Conservation (phyloP, 2,113 vertebrate species). For the Xyliphius kryptos region DNA sequence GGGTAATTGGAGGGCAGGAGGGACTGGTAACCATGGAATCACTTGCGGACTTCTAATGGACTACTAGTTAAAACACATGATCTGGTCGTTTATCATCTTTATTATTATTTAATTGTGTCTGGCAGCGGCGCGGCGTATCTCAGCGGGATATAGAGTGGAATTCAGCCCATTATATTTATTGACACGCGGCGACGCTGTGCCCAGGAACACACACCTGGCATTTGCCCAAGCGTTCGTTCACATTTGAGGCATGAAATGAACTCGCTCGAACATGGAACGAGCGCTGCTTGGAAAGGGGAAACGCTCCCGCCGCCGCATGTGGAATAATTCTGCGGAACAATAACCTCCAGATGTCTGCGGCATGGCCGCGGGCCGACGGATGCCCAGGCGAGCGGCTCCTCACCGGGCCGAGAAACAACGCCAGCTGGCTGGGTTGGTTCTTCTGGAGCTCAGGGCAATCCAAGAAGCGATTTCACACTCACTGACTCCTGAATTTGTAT, state of each 20-base stretch:
- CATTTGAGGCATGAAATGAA: slow-evolving; percentile 27
- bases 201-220: too few species aligned
- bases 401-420: slow-evolving; percentile 48
- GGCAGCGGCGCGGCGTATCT: neutral
- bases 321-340: slow-evolving; percentile 26
- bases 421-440: slow-evolving; percentile 60
- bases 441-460: slow-evolving; percentile 51
- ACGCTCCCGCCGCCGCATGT: slow-evolving; percentile 33
- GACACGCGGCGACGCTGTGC: neutral
- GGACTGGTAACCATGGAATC: slow-evolving; percentile 7
- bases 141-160: slow-evolving; percentile 1
- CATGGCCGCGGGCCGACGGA: too few species aligned
- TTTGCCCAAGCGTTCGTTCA: too few species aligned
- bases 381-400: slow-evolving; percentile 19
- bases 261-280: slow-evolving; percentile 22
- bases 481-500: slow-evolving; percentile 51
- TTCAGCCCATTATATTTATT: neutral
- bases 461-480: slow-evolving; percentile 59
- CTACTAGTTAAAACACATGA: slow-evolving; percentile 11
- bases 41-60: slow-evolving; percentile 12
- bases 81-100: slow-evolving; percentile 36
- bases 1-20: slow-evolving; percentile 21
- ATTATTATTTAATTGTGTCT: slow-evolving; percentile 22
- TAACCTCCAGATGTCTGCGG: too few species aligned
- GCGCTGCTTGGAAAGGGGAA: slow-evolving; percentile 37